These are phyloP conservation scores for Anastrepha ludens DNA, from an alignment of 1,140 invertebrate species.

Conservation along the genomic window DNA sequence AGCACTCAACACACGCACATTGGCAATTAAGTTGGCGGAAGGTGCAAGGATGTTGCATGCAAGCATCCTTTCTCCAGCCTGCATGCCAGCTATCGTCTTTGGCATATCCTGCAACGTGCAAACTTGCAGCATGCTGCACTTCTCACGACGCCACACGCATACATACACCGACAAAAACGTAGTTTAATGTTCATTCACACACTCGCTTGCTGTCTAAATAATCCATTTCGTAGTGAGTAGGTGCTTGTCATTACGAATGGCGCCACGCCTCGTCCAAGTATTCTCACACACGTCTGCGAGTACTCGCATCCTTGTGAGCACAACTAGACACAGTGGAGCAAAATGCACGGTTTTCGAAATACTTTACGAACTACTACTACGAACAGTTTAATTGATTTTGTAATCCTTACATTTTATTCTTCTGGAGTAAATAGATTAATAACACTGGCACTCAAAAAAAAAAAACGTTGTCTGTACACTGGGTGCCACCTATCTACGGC, in stretches of 20 bases:
- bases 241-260: background rate
- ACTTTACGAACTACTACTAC: background rate
- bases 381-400: too few species aligned
- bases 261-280: background rate
- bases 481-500: too few species aligned
- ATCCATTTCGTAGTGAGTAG: background rate
- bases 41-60: background rate
- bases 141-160: background rate
- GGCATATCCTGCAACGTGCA: background rate
- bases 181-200: background rate
- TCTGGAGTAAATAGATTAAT: too few species aligned
- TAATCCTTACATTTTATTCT: too few species aligned
- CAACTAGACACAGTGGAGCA: background rate
- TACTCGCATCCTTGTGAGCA: background rate
- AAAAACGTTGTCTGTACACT: too few species aligned
- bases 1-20: slow-evolving; percentile 35
- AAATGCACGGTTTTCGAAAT: background rate
- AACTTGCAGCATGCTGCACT: slow-evolving; percentile 37
- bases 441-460: too few species aligned
- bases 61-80: background rate
- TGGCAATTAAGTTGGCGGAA: slow-evolving; percentile 7
- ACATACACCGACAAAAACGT: background rate
- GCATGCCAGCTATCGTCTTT: background rate
- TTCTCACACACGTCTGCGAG: background rate
- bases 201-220: slow-evolving; percentile 11